Evolutionary conservation across 2,113 vertebrate genomes (phyloP).

Genomic region (Aspiorhynchus laticeps): DNA sequence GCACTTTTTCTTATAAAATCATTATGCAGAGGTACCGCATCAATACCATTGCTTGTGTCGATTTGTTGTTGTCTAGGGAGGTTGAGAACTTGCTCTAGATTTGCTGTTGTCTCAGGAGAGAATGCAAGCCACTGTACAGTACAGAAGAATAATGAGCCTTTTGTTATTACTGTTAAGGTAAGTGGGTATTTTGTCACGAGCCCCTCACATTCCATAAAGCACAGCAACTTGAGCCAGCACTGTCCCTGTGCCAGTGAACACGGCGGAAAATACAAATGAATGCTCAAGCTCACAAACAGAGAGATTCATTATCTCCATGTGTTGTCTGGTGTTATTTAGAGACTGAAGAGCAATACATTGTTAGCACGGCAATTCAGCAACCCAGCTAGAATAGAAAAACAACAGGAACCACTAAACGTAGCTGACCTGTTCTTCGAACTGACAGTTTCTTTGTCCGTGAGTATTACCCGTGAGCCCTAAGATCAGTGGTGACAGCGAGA

Average conservation of each 20-base stretch:
- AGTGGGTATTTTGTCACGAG: slow-evolving; percentile 61
- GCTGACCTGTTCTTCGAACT: neutral
- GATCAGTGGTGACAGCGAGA: slow-evolving; percentile 31
- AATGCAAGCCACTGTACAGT: slow-evolving; percentile 21
- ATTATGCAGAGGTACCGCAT: neutral
- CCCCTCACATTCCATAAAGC: slow-evolving; percentile 57
- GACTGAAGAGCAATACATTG: slow-evolving; percentile 6
- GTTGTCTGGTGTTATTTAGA: slow-evolving; percentile 43
- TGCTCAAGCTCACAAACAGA: slow-evolving; percentile 36
- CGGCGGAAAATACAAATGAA: slow-evolving; percentile 40
- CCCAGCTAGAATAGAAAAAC: slow-evolving; percentile 11
- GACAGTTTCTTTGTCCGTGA: slow-evolving; percentile 32
- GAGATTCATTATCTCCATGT: slow-evolving; percentile 43
- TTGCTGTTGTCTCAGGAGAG: slow-evolving; percentile 17
- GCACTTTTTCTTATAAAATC: slow-evolving; percentile 15
- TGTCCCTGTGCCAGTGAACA: slow-evolving; percentile 43
- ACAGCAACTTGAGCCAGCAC: slow-evolving; percentile 46
- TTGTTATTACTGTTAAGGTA: slow-evolving; percentile 58
- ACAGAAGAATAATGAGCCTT: slow-evolving; percentile 52
- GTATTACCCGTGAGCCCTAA: slow-evolving; percentile 25
- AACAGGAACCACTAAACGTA: neutral
- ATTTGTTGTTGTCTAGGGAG: slow-evolving; percentile 3
- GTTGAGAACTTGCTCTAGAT: neutral
- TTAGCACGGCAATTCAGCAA: slow-evolving; percentile 18
- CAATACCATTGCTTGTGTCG: neutral